phyloP scores from a whole-genome alignment of 1,140 invertebrate species.

The Drosophila fuyamai region DNA sequence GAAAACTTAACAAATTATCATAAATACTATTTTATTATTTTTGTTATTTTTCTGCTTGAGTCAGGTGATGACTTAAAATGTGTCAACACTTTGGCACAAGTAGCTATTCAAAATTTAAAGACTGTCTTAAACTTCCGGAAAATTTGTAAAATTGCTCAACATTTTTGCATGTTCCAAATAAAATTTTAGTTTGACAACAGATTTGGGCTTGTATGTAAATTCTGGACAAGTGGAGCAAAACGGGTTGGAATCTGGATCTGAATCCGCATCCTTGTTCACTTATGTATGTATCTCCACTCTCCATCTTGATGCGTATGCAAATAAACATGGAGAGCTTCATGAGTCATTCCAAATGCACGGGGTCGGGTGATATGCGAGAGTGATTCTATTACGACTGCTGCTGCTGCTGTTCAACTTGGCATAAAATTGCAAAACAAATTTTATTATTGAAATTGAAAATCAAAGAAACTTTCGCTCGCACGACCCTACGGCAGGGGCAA shows the following conservation, averaged over 20 bases:
- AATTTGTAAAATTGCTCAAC: slow-evolving; percentile 35
- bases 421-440: slow-evolving; percentile 79
- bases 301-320: slow-evolving; percentile 52
- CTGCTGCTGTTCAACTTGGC: slow-evolving; percentile 67
- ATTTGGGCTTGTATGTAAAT: slow-evolving; percentile 57
- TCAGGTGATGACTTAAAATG: slow-evolving; percentile 9
- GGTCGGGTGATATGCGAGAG: slow-evolving; percentile 6
- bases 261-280: slow-evolving; percentile 27
- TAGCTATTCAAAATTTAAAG: slow-evolving; percentile 23
- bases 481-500: background rate
- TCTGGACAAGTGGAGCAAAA: slow-evolving; percentile 16
- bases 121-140: background rate
- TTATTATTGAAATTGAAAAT: slow-evolving; percentile 81
- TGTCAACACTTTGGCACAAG: slow-evolving; percentile 3
- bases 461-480: slow-evolving; percentile 46
- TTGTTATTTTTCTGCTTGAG: background rate
- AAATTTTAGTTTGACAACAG: slow-evolving; percentile 50
- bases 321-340: slow-evolving; percentile 47
- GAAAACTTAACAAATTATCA: background rate
- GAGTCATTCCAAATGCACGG: slow-evolving; percentile 42
- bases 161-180: slow-evolving; percentile 43
- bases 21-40: slow-evolving; percentile 8
- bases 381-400: slow-evolving; percentile 46
- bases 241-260: slow-evolving; percentile 27
- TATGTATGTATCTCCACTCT: slow-evolving; percentile 47